Evolutionary conservation across 2,888 invertebrate genomes (phyloP).

Genomic region (Noctua janthina): DNA sequence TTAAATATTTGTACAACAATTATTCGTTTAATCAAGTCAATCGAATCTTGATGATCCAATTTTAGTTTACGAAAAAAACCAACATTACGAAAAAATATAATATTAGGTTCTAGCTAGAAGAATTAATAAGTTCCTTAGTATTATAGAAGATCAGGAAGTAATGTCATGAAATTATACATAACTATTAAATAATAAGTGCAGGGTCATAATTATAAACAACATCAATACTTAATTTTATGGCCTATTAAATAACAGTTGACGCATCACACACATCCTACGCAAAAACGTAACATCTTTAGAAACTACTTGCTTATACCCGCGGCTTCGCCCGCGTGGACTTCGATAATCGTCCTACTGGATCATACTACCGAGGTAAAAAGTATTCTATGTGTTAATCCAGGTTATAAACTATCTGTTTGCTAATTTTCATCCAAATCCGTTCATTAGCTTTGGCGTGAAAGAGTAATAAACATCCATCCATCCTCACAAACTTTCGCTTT

Average conservation of each 20-base stretch:
- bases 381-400: too few species aligned
- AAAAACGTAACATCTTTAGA: constrained; percentile 1
- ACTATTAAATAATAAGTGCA: constrained; percentile 36
- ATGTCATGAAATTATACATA: constrained; percentile 4
- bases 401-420: too few species aligned
- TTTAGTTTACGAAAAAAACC: constrained; percentile 8
- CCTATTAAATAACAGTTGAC: constrained; percentile 28
- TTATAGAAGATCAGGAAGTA: constrained; percentile 16
- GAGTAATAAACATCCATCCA: too few species aligned
- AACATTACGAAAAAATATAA: background rate
- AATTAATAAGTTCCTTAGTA: constrained; percentile 7
- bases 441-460: too few species aligned
- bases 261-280: constrained; percentile 24
- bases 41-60: constrained; percentile 2
- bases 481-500: too few species aligned
- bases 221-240: constrained; percentile 19
- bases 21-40: constrained; percentile 3
- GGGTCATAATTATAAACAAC: constrained; percentile 9
- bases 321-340: too few species aligned
- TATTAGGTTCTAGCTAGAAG: background rate
- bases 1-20: constrained; percentile 23
- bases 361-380: too few species aligned
- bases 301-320: too few species aligned
- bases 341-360: too few species aligned
- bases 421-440: too few species aligned